These are phyloP conservation scores for Oreonectes daqikongensis DNA, from an alignment of 2,797 vertebrate genomes.

Conservation along the genomic window DNA sequence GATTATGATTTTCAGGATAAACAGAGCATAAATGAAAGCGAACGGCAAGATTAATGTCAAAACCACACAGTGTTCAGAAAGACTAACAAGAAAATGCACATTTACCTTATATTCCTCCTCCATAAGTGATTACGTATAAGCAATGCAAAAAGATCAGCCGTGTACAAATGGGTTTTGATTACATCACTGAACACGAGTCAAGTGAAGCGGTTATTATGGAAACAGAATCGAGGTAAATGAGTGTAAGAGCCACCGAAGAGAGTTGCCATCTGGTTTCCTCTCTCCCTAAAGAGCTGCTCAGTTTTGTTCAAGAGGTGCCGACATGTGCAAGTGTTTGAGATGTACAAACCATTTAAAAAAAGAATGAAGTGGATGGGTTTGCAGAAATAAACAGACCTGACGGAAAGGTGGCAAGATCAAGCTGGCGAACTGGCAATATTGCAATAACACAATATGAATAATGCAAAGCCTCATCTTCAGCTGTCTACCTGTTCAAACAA, in stretches of 20 bases:
- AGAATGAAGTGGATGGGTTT: not conserved
- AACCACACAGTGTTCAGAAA: too few relatives aligned
- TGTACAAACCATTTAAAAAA: not conserved
- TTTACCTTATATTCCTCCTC: not conserved
- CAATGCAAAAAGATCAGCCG: not conserved
- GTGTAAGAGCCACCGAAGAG: not conserved
- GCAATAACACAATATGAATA: not conserved
- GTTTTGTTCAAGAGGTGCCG: conserved; percentile 6
- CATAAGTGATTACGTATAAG: not conserved
- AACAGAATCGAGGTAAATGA: conserved; percentile 24
- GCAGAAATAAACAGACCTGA: not conserved
- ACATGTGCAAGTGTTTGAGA: not conserved
- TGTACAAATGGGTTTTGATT: conserved; percentile 19
- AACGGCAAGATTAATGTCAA: too few relatives aligned
- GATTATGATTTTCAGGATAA: too few relatives aligned
- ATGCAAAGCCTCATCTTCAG: not conserved
- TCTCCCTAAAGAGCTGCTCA: not conserved
- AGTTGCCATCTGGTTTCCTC: conserved; percentile 9
- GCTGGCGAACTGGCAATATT: not conserved
- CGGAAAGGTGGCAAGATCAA: conserved; percentile 1
- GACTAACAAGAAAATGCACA: too few relatives aligned
- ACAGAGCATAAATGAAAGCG: too few relatives aligned
- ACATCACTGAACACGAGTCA: not conserved
- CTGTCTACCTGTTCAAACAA: not conserved
- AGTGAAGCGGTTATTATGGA: not conserved